phyloP scores from a whole-genome alignment of 2,113 vertebrate species.

The Stigmatopora argus region DNA sequence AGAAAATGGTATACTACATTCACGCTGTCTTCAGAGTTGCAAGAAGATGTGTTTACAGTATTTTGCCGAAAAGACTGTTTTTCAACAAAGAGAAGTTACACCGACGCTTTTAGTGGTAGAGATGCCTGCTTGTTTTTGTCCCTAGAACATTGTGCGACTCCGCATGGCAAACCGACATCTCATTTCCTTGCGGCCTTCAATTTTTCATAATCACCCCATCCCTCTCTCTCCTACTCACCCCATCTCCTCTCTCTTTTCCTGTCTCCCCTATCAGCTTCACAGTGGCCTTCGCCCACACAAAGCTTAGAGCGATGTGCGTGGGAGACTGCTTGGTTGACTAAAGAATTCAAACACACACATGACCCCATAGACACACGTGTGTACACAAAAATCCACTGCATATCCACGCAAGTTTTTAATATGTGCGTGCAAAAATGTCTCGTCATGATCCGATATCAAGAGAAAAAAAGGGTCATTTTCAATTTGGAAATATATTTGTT shows the following conservation, averaged over 20 bases:
- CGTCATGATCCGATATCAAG: slow-evolving; percentile 26
- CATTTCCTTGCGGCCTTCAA: slow-evolving; percentile 61
- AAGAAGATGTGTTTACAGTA: slow-evolving; percentile 45
- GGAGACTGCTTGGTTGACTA: slow-evolving; percentile 67
- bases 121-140: slow-evolving; percentile 13
- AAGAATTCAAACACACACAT: slow-evolving; percentile 51
- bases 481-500: not conserved
- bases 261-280: slow-evolving; percentile 67
- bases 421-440: slow-evolving; percentile 29
- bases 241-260: slow-evolving; percentile 57
- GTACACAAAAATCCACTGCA: slow-evolving; percentile 12
- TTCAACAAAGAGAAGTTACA: slow-evolving; percentile 22
- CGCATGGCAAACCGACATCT: slow-evolving; percentile 60
- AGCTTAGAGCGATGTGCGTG: slow-evolving; percentile 69
- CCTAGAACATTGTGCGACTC: slow-evolving; percentile 36
- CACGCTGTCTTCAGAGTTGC: slow-evolving; percentile 32
- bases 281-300: slow-evolving; percentile 74
- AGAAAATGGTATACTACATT: slow-evolving; percentile 35
- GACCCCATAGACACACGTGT: slow-evolving; percentile 2
- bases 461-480: not conserved
- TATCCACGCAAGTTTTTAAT: slow-evolving; percentile 31
- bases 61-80: slow-evolving; percentile 41
- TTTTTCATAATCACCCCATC: slow-evolving; percentile 55
- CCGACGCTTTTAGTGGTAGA: slow-evolving; percentile 14
- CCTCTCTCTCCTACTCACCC: slow-evolving; percentile 49